Evolutionary conservation across 1,140 invertebrate genomes (phyloP), one percentile per base, ranked within the genome.

Genomic region (Chlorops oryzae): DNA sequence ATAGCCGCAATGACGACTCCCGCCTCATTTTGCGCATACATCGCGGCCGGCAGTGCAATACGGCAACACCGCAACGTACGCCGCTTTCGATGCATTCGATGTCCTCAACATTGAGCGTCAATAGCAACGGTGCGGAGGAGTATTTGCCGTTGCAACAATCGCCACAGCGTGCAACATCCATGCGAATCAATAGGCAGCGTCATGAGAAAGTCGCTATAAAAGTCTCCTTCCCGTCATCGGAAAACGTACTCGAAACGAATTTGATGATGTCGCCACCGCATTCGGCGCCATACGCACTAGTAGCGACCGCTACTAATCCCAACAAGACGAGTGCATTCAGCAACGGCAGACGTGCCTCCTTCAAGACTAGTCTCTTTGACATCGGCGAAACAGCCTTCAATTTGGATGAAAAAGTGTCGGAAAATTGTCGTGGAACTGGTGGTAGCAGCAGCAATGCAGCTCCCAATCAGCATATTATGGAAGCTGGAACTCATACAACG

Each of bases 1-100:
- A 81, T 21, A 83, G 78, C 66, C 75, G 86, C 37, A 86, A 89
- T 61, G 84, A 92, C 56, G 89, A 94, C 64, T 88, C 92, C 68
- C 82, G 89, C 34, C 76, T 96, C 24, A 95, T 93, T 1, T 73
- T 97, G 51, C 81, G 94, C 48, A 95, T 97, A 58, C 94, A 97
- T 72, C 77, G 92, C 6, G 91, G 90, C 3, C 59, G 66, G 25
- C 66, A 66, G 4, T 63, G 63, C 28, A 45, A 43, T 15, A 58
- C 62, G 42, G n/a, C n/a, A n/a, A 66, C 65, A 18, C 63, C 65
- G 10, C 64, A 66, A 25, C 58, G 63, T 12, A 70, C 64, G 0
- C 64, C 64, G 1, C 63, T 65, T n/a, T 70, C 65, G 12, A 61
- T 65, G 44, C 63, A 70, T 56, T 66, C 65, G 9, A 66, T 67